Evolutionary conservation across 2,113 vertebrate species (phyloP).

Genomic region (Eretmochelys imbricata): DNA sequence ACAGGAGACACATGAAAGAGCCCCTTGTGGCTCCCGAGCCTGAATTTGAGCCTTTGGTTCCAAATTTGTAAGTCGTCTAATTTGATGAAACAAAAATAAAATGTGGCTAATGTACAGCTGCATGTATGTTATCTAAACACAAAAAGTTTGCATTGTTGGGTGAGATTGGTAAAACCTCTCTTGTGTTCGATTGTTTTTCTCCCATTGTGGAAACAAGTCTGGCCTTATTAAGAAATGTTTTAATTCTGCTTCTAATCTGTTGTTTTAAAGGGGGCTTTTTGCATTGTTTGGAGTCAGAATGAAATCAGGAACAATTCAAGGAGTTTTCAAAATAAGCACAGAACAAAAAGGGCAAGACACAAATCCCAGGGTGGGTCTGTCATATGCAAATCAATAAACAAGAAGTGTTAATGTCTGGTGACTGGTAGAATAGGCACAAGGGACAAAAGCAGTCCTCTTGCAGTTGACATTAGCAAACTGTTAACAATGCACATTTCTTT

Average conservation of each 20-base stretch:
- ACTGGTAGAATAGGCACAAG: not conserved
- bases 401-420: not conserved
- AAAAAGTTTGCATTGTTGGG: not conserved
- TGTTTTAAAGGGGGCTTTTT: not conserved
- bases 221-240: not conserved
- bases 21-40: not conserved
- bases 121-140: conserved; percentile 48
- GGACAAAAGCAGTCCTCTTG: conserved; percentile 48
- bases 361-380: not conserved
- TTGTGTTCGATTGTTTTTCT: conserved; percentile 36
- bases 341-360: not conserved
- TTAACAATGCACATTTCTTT: conserved; percentile 66
- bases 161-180: conserved; percentile 17
- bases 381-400: conserved; percentile 52
- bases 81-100: conserved; percentile 47
- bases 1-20: not conserved
- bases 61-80: conserved; percentile 22
- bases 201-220: not conserved
- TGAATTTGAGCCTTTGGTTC: conserved; percentile 41
- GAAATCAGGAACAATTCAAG: conserved; percentile 17
- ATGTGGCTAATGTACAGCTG: conserved; percentile 27
- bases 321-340: not conserved
- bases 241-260: conserved; percentile 5
- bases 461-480: conserved; percentile 28
- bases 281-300: not conserved